phyloP scores from a whole-genome alignment of 2,113 vertebrate species.

The Dicentrarchus labrax region DNA sequence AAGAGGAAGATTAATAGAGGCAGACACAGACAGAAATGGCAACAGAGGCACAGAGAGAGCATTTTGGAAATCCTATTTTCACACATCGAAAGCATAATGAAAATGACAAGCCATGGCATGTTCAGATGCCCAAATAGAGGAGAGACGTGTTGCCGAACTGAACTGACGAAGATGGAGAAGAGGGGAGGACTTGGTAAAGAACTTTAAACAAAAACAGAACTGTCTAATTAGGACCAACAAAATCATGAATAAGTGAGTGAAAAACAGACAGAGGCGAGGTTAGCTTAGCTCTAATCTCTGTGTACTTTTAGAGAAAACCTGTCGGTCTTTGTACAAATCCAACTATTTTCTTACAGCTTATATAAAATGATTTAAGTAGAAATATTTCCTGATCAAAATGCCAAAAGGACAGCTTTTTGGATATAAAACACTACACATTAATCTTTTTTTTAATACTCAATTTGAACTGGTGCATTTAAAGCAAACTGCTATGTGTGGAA shows the following conservation, averaged over 20 bases:
- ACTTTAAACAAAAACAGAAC: not conserved
- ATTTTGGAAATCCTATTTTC: constrained; percentile 1
- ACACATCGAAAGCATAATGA: constrained; percentile 17
- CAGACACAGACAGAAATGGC: constrained; percentile 1
- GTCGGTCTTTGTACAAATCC: not conserved
- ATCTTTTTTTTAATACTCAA: not conserved
- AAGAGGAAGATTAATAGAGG: constrained; percentile 13
- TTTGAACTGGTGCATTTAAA: not conserved
- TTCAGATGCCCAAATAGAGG: not conserved
- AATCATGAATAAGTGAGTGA: not conserved
- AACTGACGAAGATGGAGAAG: not conserved
- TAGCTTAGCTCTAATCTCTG: not conserved
- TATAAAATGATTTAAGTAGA: not conserved
- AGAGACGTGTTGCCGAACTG: not conserved
- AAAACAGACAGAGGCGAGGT: not conserved
- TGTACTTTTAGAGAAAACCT: not conserved
- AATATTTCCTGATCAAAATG: not conserved
- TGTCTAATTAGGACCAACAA: not conserved
- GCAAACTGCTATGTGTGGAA: not conserved
- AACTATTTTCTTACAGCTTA: not conserved
- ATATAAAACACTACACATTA: not conserved
- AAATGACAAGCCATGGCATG: constrained; percentile 2
- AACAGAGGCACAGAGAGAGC: not conserved
- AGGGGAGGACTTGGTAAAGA: not conserved
- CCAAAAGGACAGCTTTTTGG: not conserved